Evolutionary conservation across 2,888 invertebrate genomes (phyloP), one percentile per base, ranked within the genome.

Genomic region (Gandaritis pyraliata): DNA sequence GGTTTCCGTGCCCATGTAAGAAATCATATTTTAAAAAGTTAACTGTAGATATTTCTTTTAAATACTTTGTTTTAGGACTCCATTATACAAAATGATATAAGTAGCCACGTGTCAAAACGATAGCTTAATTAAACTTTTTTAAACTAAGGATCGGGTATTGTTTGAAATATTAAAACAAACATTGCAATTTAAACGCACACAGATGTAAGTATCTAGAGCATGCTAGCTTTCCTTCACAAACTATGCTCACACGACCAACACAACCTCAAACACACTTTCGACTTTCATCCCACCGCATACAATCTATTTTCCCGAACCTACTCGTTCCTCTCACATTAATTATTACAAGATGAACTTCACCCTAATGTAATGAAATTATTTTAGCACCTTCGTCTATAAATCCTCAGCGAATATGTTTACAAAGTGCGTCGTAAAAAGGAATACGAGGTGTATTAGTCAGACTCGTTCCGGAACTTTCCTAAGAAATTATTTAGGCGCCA

Each of bases 291-390:
- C 11, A 39, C 48, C 6, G 39, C 16, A 43, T 48, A 57, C 11
- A 53, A 38, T 63, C 15, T 51, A 58, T 30, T 58, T 63, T 57
- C 23, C 29, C 41, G 4, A 41, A 23, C 7, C 10, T 2, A 7
- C 29, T n/a, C 6, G 46, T 15, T 41, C 29, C 12, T 38, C 29
- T 47, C 60, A 29, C 57, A 53, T 54, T 63, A 58, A 65, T 63
- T 61, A 68, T 61, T 63, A 61, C 57, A 54, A 55, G 58, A 58
- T 58, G 53, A 54, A 63, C 62, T 51, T 55, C 54, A 33, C 56
- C 58, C 61, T 65, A 58, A 65, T 61, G 60, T 65, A 65, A 67
- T 65, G 58, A 62, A 62, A 62, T 64, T 62, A 65, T 63, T 33
- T 68, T 49, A 65, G 58, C 56, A 29, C 55, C 41, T 39, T 38